phyloP scores from a whole-genome alignment of 2,888 invertebrate genomes.

The Sussaba pulchella region DNA sequence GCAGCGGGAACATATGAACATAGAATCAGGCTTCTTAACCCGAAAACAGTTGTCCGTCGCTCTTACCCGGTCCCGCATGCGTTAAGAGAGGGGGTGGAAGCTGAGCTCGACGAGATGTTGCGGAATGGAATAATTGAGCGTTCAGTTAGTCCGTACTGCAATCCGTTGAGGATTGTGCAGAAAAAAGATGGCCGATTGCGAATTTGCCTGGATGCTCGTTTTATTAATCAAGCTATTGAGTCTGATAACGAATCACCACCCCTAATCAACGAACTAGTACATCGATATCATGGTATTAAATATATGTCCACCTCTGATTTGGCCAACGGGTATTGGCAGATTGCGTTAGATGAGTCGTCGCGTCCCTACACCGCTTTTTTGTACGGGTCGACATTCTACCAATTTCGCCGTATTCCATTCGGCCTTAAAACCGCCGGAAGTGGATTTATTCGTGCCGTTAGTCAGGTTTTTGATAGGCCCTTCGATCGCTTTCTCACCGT shows the following conservation, averaged over 20 bases:
- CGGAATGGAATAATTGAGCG: slow-evolving; percentile 45
- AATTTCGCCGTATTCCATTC: slow-evolving; percentile 43
- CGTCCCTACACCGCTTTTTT: slow-evolving; percentile 66
- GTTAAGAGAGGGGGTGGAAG: slow-evolving; percentile 69
- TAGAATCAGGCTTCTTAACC: slow-evolving; percentile 66
- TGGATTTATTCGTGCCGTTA: slow-evolving; percentile 63
- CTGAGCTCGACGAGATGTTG: slow-evolving; percentile 71
- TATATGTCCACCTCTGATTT: not conserved
- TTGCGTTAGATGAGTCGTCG: slow-evolving; percentile 48
- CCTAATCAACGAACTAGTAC: not conserved
- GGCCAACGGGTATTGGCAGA: slow-evolving; percentile 59
- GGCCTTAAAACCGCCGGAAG: not conserved
- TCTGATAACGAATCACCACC: not conserved
- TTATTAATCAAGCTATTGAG: not conserved
- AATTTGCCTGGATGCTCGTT: not conserved
- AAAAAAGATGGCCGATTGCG: slow-evolving; percentile 72
- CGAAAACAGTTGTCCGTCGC: slow-evolving; percentile 33
- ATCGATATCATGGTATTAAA: not conserved
- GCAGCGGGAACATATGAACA: slow-evolving; percentile 30
- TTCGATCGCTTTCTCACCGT: slow-evolving; percentile 33
- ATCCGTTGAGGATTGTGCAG: slow-evolving; percentile 73
- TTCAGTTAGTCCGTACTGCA: slow-evolving; percentile 71
- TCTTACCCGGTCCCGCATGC: slow-evolving; percentile 74
- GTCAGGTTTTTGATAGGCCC: slow-evolving; percentile 71
- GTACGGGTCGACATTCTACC: slow-evolving; percentile 59